Percentiles rank a stretch among this genome's conserved stretches.
These are phyloP conservation scores for Darevskia nairensis DNA, from an alignment of 2,797 vertebrate genomes.

Conservation along the genomic window DNA sequence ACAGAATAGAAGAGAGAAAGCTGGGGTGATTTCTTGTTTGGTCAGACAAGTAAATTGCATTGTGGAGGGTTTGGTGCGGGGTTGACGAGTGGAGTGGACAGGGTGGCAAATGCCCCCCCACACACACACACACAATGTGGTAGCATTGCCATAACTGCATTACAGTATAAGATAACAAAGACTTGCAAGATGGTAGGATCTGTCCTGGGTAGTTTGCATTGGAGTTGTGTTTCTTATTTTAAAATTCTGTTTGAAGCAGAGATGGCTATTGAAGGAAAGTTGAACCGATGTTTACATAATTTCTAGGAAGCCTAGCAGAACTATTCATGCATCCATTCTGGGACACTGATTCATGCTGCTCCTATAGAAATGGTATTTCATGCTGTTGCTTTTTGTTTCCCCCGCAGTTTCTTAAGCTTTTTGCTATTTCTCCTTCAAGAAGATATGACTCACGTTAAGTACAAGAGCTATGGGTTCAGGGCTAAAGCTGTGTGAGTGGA, in stretches of 20 bases:
- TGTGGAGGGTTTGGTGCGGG: too few species aligned
- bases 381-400: neutral
- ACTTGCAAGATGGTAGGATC: neutral
- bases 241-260: neutral
- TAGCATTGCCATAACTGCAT: too few species aligned
- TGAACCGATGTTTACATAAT: neutral
- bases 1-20: too few species aligned
- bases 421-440: neutral
- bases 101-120: too few species aligned
- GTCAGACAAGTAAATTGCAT: too few species aligned
- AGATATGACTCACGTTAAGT: neutral
- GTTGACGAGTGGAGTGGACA: too few species aligned
- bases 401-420: neutral
- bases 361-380: neutral
- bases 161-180: too few species aligned
- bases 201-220: neutral
- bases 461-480: neutral
- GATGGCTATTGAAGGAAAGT: too few species aligned
- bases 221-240: neutral
- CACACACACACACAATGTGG: too few species aligned
- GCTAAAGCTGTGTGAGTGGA: neutral
- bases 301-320: neutral
- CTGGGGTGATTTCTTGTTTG: too few species aligned
- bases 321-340: neutral
- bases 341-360: neutral